Conservation (phyloP, 2,113 vertebrate species). For the Lagenorhynchus albirostris region DNA sequence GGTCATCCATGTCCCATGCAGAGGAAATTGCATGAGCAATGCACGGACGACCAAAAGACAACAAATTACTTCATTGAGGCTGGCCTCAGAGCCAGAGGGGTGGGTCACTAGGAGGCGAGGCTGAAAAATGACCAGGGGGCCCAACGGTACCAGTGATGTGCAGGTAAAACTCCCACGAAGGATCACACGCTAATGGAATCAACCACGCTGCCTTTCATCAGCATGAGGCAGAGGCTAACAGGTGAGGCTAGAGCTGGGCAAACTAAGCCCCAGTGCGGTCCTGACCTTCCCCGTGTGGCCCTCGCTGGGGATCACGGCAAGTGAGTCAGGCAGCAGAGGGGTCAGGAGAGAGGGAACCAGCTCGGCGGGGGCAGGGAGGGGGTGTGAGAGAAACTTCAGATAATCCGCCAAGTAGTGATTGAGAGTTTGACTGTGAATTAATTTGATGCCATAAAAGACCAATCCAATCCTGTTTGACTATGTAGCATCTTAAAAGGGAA, state of each 20-base stretch:
- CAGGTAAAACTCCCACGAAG: not conserved
- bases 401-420: not conserved
- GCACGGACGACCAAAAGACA: rapidly evolving
- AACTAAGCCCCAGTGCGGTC: not conserved
- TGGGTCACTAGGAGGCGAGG: not conserved
- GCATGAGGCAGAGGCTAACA: rapidly evolving
- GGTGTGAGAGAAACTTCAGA: not conserved
- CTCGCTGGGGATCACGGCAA: not conserved
- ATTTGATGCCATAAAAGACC: constrained; percentile 90
- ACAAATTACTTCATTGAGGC: not conserved
- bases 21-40: not conserved
- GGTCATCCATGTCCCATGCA: rapidly evolving
- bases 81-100: not conserved
- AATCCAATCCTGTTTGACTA: constrained; percentile 94
- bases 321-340: not conserved
- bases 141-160: rapidly evolving
- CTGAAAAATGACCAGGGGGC: not conserved
- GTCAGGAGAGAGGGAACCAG: not conserved
- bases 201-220: rapidly evolving
- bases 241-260: no score
- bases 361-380: rapidly evolving
- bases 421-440: constrained; percentile 76
- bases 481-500: constrained; percentile 96
- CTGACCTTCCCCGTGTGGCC: not conserved
- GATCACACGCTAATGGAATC: rapidly evolving